Evolutionary conservation across 2,113 vertebrate genomes (phyloP).

Genomic region (Sinocyclocheilus maitianheensis): DNA sequence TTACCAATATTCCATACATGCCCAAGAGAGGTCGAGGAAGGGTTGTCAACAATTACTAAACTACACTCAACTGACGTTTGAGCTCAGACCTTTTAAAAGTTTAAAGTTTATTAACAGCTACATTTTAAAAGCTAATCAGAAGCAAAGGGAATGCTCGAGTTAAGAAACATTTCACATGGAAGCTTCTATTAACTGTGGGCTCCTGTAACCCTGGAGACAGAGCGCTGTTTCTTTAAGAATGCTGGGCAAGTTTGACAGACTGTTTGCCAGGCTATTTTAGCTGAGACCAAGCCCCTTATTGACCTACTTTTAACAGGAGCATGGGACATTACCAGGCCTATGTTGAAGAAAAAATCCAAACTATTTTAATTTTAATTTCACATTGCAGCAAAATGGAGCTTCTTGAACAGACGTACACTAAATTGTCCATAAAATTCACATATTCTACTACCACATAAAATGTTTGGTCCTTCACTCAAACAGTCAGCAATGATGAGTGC

Average conservation of each 20-base stretch:
- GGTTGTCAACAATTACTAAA: slow-evolving; percentile 48
- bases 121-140: slow-evolving; percentile 14
- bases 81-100: slow-evolving; percentile 9
- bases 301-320: slow-evolving; percentile 45
- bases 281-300: slow-evolving; percentile 26
- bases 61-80: slow-evolving; percentile 40
- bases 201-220: slow-evolving; percentile 26
- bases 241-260: slow-evolving; percentile 23
- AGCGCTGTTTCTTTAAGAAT: slow-evolving; percentile 41
- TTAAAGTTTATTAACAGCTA: background rate
- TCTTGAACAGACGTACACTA: slow-evolving; percentile 27
- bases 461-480: slow-evolving; percentile 37
- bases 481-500: background rate
- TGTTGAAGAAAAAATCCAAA: background rate
- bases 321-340: background rate
- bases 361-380: slow-evolving; percentile 4
- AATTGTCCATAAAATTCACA: background rate
- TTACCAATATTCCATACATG: slow-evolving; percentile 38
- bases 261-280: slow-evolving; percentile 45
- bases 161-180: background rate
- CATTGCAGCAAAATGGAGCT: background rate
- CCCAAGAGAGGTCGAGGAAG: slow-evolving; percentile 28
- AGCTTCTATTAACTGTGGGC: slow-evolving; percentile 22
- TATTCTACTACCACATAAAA: slow-evolving; percentile 5
- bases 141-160: background rate